phyloP scores from a whole-genome alignment of 2,113 vertebrate genomes.

The Mus spicilegus region DNA sequence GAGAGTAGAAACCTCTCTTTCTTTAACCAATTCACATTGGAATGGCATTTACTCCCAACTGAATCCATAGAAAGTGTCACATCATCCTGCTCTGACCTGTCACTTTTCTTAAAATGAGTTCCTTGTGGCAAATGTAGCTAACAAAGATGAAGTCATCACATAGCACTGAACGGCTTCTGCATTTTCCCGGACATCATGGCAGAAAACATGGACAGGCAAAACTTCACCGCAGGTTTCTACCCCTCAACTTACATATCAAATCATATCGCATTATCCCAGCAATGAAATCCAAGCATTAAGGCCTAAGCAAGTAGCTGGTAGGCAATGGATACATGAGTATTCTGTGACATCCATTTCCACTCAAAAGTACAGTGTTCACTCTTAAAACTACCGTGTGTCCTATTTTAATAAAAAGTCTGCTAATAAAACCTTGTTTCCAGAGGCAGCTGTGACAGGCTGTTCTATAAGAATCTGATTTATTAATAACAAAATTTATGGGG shows the following conservation, averaged over 20 bases:
- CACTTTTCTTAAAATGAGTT: background rate
- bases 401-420: conserved; percentile 52
- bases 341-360: background rate
- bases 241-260: background rate
- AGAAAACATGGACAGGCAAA: background rate
- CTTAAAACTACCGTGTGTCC: conserved; percentile 69
- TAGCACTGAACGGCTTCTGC: background rate
- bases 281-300: background rate
- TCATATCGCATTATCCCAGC: background rate
- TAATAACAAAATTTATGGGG: conserved; percentile 79
- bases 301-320: background rate
- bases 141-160: background rate
- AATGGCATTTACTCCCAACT: background rate
- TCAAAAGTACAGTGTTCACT: conserved; percentile 1
- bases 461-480: conserved; percentile 77
- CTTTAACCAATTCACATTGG: background rate
- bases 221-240: background rate
- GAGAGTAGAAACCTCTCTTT: background rate
- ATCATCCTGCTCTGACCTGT: background rate
- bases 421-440: conserved; percentile 59
- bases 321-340: background rate
- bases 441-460: conserved; percentile 62
- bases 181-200: background rate
- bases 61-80: background rate
- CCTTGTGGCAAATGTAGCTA: background rate